Conservation (phyloP, 2,888 invertebrate species). For the Tridacna crocea region DNA sequence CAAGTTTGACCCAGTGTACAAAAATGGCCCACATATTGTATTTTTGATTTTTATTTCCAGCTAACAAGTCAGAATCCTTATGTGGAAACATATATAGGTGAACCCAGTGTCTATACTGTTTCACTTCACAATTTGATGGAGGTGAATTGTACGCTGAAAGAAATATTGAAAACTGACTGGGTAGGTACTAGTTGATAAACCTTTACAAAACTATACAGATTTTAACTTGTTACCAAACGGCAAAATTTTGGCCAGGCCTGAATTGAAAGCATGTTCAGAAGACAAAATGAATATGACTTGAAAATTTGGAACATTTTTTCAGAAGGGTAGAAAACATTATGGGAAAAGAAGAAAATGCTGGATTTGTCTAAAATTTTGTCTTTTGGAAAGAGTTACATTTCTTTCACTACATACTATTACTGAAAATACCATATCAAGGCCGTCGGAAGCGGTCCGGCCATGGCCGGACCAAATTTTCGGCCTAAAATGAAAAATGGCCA, state of each 20-base stretch:
- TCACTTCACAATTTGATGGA: conserved; percentile 80
- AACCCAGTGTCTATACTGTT: conserved; percentile 84
- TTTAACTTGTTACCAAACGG: neutral
- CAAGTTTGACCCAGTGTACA: too few relatives aligned
- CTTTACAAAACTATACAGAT: neutral
- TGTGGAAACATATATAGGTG: conserved; percentile 84
- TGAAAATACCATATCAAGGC: too few relatives aligned
- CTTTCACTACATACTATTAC: too few relatives aligned
- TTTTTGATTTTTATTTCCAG: conserved; percentile 64
- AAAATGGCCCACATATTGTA: too few relatives aligned
- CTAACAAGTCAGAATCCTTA: conserved; percentile 85
- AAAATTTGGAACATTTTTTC: neutral
- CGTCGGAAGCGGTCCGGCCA: too few relatives aligned
- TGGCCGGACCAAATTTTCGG: too few relatives aligned
- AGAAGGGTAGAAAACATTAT: neutral
- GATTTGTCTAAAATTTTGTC: neutral
- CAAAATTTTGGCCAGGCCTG: too few relatives aligned
- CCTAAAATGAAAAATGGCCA: too few relatives aligned
- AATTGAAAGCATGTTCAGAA: neutral
- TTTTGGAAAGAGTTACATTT: too few relatives aligned
- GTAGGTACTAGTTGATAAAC: conserved; percentile 35
- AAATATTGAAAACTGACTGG: conserved; percentile 63
- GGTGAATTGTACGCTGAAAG: conserved; percentile 71
- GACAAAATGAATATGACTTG: neutral
- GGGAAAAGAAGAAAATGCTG: neutral